Evolutionary conservation across 1,140 invertebrate species (phyloP).

Genomic region (Mamestra configurata): DNA sequence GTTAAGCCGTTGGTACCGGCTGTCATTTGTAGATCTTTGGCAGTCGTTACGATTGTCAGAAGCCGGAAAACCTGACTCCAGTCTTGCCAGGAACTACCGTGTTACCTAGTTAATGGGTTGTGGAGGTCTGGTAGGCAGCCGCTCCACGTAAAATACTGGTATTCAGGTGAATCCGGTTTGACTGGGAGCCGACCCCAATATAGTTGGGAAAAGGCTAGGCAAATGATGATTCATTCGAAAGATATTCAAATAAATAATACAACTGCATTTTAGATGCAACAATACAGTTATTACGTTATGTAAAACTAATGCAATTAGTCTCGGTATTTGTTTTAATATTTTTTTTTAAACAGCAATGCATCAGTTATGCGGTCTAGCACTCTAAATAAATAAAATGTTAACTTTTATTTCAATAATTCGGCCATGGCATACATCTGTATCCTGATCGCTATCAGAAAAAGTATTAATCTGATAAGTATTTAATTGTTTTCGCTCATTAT

Average conservation of each 20-base stretch:
- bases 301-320: neutral
- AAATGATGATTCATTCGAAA: too few species aligned
- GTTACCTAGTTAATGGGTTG: too few species aligned
- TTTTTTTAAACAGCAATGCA: neutral
- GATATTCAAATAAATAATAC: neutral
- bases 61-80: too few species aligned
- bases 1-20: too few species aligned
- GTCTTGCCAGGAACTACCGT: too few species aligned
- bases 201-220: too few species aligned
- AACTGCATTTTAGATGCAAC: neutral
- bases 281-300: neutral
- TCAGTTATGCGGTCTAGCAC: neutral
- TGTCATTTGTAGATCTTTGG: too few species aligned
- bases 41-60: too few species aligned
- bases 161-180: too few species aligned
- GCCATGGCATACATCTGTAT: slow-evolving; percentile 9
- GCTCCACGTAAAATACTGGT: too few species aligned
- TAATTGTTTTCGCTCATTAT: slow-evolving; percentile 23
- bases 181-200: too few species aligned
- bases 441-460: slow-evolving; percentile 26
- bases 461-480: slow-evolving; percentile 17
- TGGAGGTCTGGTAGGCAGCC: too few species aligned
- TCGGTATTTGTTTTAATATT: neutral
- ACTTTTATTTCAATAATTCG: neutral
- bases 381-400: neutral